phyloP scores from a whole-genome alignment of 2,797 vertebrate genomes.

The Myotis myotis region DNA sequence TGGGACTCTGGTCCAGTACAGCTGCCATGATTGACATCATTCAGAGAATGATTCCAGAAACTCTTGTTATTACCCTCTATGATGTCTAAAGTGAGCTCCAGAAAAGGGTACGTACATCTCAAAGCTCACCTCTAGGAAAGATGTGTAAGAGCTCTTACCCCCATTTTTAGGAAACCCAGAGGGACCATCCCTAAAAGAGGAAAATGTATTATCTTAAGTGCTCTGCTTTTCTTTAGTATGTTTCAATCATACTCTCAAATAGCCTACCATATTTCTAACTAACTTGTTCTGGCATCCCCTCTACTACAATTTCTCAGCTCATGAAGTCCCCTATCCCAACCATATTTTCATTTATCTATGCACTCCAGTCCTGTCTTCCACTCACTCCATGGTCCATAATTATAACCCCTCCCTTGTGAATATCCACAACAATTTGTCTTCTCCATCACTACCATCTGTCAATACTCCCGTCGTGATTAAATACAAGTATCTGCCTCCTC shows the following conservation, averaged over 20 bases:
- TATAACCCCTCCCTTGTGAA: background rate
- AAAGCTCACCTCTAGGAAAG: background rate
- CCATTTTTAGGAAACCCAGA: background rate
- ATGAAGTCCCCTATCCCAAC: background rate
- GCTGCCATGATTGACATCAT: background rate
- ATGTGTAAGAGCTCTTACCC: background rate
- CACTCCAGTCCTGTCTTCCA: background rate
- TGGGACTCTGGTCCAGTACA: background rate
- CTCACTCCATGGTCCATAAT: background rate
- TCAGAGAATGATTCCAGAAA: background rate
- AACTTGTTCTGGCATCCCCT: background rate
- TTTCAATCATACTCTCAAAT: background rate
- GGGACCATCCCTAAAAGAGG: background rate
- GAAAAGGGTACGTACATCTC: background rate
- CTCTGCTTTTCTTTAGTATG: background rate
- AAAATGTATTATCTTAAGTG: background rate
- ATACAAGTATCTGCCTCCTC: background rate
- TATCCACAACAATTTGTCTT: background rate
- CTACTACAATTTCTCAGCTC: background rate
- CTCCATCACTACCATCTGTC: background rate
- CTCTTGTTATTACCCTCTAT: background rate
- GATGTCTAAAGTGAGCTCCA: background rate
- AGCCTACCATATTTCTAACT: background rate
- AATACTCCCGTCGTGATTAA: background rate
- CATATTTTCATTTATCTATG: background rate